Conservation (phyloP, 1,140 invertebrate genomes). For the Cyrtorhinus lividipennis region DNA sequence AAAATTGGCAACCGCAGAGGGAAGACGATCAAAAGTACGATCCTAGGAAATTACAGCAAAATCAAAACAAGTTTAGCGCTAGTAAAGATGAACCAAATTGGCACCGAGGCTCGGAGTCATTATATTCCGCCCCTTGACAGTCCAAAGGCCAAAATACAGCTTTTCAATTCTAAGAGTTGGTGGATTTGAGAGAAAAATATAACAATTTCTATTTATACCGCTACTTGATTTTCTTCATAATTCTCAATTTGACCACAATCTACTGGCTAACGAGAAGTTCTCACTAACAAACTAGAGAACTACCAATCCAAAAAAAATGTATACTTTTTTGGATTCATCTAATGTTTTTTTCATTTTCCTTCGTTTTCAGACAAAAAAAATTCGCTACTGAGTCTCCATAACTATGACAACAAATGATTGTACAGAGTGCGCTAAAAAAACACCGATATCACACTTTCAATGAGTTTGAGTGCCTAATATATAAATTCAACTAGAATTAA, state of each 20-base stretch:
- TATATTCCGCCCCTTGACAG: too few relatives aligned
- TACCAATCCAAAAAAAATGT: background rate
- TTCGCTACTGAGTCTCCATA: too few relatives aligned
- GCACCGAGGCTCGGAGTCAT: too few relatives aligned
- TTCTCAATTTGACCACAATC: background rate
- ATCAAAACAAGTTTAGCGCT: too few relatives aligned
- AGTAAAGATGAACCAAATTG: too few relatives aligned
- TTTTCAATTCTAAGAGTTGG: too few relatives aligned
- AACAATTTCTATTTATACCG: background rate
- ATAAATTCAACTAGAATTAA: too few relatives aligned
- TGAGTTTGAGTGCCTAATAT: background rate
- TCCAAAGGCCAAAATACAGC: too few relatives aligned
- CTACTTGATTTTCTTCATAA: background rate
- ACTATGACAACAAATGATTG: background rate
- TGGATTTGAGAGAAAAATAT: background rate
- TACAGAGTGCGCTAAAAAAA: background rate
- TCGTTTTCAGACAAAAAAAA: background rate
- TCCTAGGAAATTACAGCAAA: too few relatives aligned
- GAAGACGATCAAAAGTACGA: too few relatives aligned
- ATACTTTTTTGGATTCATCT: background rate
- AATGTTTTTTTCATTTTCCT: background rate
- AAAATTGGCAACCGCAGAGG: too few relatives aligned
- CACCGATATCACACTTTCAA: constrained; percentile 2
- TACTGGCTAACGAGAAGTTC: background rate
- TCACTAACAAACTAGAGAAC: background rate